phyloP scores from a whole-genome alignment of 2,888 invertebrate species.

The Cheilosia variabilis region DNA sequence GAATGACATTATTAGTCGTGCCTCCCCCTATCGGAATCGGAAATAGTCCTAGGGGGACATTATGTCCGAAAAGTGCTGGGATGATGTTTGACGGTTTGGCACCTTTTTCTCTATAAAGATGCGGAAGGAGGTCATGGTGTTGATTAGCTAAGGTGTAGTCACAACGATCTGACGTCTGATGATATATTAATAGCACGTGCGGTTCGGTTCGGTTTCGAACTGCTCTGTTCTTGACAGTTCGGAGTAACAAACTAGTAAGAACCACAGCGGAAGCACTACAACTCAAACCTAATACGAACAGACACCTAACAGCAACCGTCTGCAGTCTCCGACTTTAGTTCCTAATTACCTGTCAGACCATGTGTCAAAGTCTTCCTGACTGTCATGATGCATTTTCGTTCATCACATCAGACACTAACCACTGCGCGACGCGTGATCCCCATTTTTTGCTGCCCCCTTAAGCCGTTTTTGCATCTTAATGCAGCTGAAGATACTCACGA shows the following conservation, averaged over 20 bases:
- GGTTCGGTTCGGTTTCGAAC: too few species aligned
- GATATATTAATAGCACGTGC: too few species aligned
- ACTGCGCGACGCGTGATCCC: constrained; percentile 39
- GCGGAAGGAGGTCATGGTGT: background rate
- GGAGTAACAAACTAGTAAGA: too few species aligned
- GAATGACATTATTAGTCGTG: background rate
- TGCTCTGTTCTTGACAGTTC: too few species aligned
- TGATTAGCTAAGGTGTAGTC: too few species aligned
- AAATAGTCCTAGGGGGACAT: constrained; percentile 10
- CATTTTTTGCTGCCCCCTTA: constrained; percentile 10
- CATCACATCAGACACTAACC: constrained; percentile 40
- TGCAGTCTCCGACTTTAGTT: background rate
- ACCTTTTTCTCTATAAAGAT: background rate
- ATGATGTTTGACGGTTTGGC: background rate
- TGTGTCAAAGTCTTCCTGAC: constrained; percentile 32
- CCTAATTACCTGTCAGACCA: constrained; percentile 13
- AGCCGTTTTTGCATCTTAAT: constrained; percentile 48
- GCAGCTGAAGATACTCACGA: constrained; percentile 15
- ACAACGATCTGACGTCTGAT: too few species aligned
- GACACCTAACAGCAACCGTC: background rate
- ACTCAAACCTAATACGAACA: background rate
- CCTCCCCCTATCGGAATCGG: background rate
- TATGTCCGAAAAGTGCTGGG: background rate
- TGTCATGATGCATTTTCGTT: constrained; percentile 35
- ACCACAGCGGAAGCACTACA: background rate